Evolutionary conservation across 1,140 invertebrate genomes (phyloP), one percentile per base, ranked within the genome.

Genomic region (Andricus grossulariae): DNA sequence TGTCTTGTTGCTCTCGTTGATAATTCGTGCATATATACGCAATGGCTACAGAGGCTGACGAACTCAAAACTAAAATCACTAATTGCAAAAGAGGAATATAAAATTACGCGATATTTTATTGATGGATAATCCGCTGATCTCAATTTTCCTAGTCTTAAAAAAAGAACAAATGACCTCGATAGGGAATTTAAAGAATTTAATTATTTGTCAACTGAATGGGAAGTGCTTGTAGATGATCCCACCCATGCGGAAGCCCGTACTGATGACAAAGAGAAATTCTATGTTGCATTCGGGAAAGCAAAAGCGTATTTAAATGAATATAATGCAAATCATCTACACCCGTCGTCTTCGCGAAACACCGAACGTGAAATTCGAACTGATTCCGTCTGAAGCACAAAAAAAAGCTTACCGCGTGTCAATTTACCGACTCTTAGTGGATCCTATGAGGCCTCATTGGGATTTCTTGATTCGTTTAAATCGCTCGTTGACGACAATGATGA

Each of bases 381-480:
- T 54, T 54, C 18, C 16, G 18, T n/a, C 18, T 5, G 13, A 54
- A 54, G 6, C 1, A 54, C 18, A 54, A 54, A 54, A 54, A 54
- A 6, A 54, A 11, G 18, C 12, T 78, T 88, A 57, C 82, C 81
- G 0, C 21, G 71, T 25, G 82, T 88, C 11, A 72, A 83, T 10
- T 73, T 87, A 25, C 82, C 82, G n/a, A 73, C 70, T 71, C 88
- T 88, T 60, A 70, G 73, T 15, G 84, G 82, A 4, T 70, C 21
- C n/a, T 83, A 82, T 71, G 77, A 84, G 73, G 79, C 87, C 66
- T 87, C 83, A 82, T 32, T 76, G n/a, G 49, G 77, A 11, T 88
- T 87, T 81, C 39, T 74, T 16, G 85, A 84, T 76, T 60, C 50
- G 19, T 88, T 85, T 72, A 77, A 57, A 25, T 80, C 84, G 16